Evolutionary conservation across 2,113 vertebrate genomes (phyloP), one percentile per base, ranked within the genome.

Genomic region (Morone saxatilis): DNA sequence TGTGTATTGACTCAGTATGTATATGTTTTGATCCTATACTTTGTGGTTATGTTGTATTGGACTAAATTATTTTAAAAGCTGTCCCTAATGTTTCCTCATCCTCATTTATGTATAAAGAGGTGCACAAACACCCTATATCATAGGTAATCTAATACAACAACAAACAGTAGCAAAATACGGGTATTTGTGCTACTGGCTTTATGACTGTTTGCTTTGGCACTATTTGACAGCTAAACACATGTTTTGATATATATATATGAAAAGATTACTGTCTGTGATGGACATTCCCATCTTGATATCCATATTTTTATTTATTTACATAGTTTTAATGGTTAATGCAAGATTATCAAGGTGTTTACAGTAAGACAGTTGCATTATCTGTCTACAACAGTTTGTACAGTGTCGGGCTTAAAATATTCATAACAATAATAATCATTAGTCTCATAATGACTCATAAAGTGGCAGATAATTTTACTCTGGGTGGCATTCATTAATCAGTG

Each of bases 381-480:
- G 31, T 31, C 59, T 10, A 31, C 31, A 41, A 67, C 68, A n/a
- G 6, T 22, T 36, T 41, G 11, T 41, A 54, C 11, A 31, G 31
- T 31, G 31, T 31, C 31, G 3, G 31, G 31, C 2, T 31, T 41
- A 7, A 47, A 45, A 36, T 36, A 60, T 41, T 7, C 38, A 72
- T 10, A 25, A 57, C 9, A 60, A 36, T n/a, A n/a, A 43, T 54
- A 59, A 59, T 38, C 9, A 73, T 53, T 56, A 50, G 56, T 17
- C 65, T 69, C 38, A 22, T 69, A 60, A 62, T 25, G 63, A 62
- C 47, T 78, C 45, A 12, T 43, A 47, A 67, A 38, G 36, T 31
- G n/a, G 31, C 11, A 53, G 19, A 62, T 22, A 12, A 5, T 54
- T 20, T 53, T 43, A 66, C 31, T 31, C 31, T 31, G 31, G 31